Conservation (phyloP, 2,888 invertebrate species). For the Ennomos fuscantarius region DNA sequence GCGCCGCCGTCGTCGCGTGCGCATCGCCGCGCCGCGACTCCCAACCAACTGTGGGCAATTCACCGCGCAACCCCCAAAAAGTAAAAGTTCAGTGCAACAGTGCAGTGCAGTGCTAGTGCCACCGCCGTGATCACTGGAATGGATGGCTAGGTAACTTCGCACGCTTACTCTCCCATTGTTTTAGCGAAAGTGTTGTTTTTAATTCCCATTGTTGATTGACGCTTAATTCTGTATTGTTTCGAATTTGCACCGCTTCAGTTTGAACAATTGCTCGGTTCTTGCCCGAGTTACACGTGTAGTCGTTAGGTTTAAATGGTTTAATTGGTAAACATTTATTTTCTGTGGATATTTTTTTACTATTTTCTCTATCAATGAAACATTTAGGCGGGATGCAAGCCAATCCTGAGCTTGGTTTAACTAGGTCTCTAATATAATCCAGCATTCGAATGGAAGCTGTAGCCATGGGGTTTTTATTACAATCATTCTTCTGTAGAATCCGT, state of each 20-base stretch:
- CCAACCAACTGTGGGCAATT: conserved; percentile 24
- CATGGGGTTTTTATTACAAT: background rate
- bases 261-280: conserved; percentile 21
- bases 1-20: conserved; percentile 35
- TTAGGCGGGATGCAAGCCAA: background rate
- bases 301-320: conserved; percentile 13
- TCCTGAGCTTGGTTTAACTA: background rate
- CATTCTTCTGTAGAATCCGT: background rate
- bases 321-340: background rate
- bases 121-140: conserved; percentile 58
- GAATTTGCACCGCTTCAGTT: conserved; percentile 27
- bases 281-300: background rate
- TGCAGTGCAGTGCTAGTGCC: conserved; percentile 59
- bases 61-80: conserved; percentile 42
- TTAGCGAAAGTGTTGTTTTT: conserved; percentile 47
- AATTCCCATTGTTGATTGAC: conserved; percentile 31
- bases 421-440: background rate
- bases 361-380: background rate
- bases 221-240: conserved; percentile 34
- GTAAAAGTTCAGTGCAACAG: conserved; percentile 64
- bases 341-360: background rate
- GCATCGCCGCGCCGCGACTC: conserved; percentile 39
- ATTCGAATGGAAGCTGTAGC: background rate
- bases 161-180: conserved; percentile 42
- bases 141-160: conserved; percentile 71